Base-by-base conservation (phyloP, 1,140 invertebrate species). In the Kradibia gibbosae region DNA sequence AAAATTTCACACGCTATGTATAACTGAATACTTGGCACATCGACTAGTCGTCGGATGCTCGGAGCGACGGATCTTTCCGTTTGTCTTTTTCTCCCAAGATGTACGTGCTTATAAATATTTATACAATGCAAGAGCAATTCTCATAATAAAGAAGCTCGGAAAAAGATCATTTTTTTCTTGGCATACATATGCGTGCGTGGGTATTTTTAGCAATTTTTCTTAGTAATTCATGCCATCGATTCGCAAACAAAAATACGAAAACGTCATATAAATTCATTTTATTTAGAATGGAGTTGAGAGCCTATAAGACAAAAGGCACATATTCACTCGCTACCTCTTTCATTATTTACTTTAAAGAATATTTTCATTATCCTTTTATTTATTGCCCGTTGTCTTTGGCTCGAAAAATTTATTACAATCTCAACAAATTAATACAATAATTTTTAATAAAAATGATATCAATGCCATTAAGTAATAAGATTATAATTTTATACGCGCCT, bases 91-190 rank as follows among this genome's bases (percentile, higher is more conserved):
- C 67, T 71, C 36, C 48, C 36, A 50, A 78, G 34, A 78, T 15
- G 55, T 80, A 74, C 78, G 72, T 62, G 72, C 42, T 72, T 65
- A 75, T 81, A 81, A 81, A 81, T 81, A 81, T 81, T 81, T 81
- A 81, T 65, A 55, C 45, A 60, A 53, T 36, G n/a, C 57, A 81
- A 76, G 36, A 62, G 79, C 72, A 31, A 81, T 81, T 75, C 72
- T 22, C 55, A 81, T 76, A 72, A 73, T 75, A 81, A 81, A 79
- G 73, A 81, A 36, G 45, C 72, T 45, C 79, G 70, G 45, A 48
- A 81, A 20, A 72, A 75, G 72, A 75, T 75, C 57, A 67, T 75
- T 48, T 62, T 67, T 67, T 81, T 76, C 50, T 76, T 17, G 42
- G 22, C 20, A 62, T 36, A 17, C 28, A 45, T 25, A 57, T 34